Percentiles rank a stretch among this genome's conserved stretches.
Conservation (phyloP, 2,797 vertebrate species). For the Cirrhinus mrigala region DNA sequence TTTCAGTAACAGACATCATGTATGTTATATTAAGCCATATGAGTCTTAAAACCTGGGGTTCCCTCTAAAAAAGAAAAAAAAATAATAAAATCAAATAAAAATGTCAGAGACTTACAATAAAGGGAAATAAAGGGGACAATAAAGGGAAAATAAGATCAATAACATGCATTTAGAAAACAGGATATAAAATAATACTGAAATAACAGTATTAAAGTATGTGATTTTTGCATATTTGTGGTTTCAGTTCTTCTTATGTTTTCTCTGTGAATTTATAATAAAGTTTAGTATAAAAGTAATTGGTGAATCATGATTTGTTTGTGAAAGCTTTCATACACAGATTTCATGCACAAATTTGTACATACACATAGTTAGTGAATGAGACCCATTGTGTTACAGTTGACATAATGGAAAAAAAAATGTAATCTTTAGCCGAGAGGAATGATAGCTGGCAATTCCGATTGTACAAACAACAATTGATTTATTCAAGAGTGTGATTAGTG, state of each 20-base stretch:
- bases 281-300: background rate
- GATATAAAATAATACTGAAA: background rate
- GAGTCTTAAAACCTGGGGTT: too few relatives aligned
- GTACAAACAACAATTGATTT: background rate
- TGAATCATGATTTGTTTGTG: background rate
- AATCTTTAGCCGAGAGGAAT: background rate
- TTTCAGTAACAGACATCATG: too few relatives aligned
- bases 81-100: too few relatives aligned
- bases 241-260: background rate
- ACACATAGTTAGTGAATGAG: background rate
- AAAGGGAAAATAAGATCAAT: too few relatives aligned
- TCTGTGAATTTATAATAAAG: background rate
- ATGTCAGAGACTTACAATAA: background rate
- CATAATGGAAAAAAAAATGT: too few relatives aligned
- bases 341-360: background rate
- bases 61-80: background rate
- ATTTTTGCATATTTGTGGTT: background rate
- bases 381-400: background rate
- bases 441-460: background rate
- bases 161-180: too few relatives aligned
- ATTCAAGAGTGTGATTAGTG: background rate
- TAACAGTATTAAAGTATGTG: background rate
- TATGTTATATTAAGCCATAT: too few relatives aligned
- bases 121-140: too few relatives aligned
- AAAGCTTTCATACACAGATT: background rate